These are phyloP conservation scores for Eilema depressum DNA, from an alignment of 2,888 invertebrate species.

Conservation along the genomic window DNA sequence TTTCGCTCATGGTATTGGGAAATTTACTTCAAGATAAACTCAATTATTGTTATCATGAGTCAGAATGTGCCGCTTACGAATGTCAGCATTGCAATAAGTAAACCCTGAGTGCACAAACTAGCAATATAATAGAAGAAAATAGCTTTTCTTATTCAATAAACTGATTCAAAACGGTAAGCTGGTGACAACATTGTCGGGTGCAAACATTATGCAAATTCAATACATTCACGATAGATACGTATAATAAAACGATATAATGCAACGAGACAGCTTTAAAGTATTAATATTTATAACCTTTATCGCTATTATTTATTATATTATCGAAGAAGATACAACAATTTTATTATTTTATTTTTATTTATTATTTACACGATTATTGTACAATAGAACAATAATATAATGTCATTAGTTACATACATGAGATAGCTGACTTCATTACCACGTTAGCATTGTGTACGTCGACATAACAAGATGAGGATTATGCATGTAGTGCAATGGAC, in stretches of 20 bases:
- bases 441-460: neutral
- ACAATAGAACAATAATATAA: neutral
- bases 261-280: neutral
- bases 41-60: neutral
- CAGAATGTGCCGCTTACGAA: neutral
- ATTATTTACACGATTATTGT: slow-evolving; percentile 16
- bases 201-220: neutral
- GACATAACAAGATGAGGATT: slow-evolving; percentile 35
- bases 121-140: no score
- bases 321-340: neutral
- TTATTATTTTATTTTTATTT: neutral
- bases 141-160: neutral
- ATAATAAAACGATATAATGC: neutral
- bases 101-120: no score
- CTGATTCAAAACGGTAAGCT: neutral
- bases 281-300: neutral
- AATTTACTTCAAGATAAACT: neutral
- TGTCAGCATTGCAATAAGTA: neutral
- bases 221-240: neutral
- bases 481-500: slow-evolving; percentile 37
- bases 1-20: neutral
- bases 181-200: neutral
- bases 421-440: slow-evolving; percentile 8
- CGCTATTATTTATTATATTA: neutral
- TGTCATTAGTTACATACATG: neutral